These are phyloP conservation scores for Pocillopora damicornis DNA, from an alignment of 64 coral and sea anemone genomes.

Conservation along the genomic window DNA sequence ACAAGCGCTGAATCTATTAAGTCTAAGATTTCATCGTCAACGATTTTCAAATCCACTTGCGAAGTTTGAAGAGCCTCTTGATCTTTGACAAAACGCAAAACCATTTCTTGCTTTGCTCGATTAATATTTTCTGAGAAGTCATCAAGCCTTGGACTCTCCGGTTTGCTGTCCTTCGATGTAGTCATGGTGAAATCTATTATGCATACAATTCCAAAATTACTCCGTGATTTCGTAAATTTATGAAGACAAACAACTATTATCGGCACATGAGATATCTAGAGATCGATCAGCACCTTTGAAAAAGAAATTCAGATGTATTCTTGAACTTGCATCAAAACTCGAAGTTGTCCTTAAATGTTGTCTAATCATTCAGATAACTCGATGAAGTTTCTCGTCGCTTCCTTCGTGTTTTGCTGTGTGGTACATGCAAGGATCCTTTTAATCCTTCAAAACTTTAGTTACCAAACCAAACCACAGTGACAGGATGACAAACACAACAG, in stretches of 20 bases:
- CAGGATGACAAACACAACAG: neutral
- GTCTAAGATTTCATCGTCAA: slow-evolving; percentile 85
- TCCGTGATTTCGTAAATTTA: neutral
- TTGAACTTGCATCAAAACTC: neutral
- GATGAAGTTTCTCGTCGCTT: neutral
- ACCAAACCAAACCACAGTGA: neutral
- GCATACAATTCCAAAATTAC: neutral
- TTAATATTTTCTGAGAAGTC: slow-evolving; percentile 26
- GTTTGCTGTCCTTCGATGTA: neutral
- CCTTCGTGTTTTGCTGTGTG: neutral
- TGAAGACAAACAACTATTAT: neutral
- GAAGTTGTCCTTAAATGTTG: neutral
- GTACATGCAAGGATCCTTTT: neutral
- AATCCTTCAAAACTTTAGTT: too few species aligned
- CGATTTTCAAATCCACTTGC: slow-evolving; percentile 73
- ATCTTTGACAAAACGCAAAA: slow-evolving; percentile 89
- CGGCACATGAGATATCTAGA: neutral
- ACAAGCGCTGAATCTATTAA: slow-evolving; percentile 88
- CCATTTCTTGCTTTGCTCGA: slow-evolving; percentile 74
- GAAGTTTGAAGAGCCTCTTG: slow-evolving; percentile 94
- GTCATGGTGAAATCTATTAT: slow-evolving; percentile 6
- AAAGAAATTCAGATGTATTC: neutral
- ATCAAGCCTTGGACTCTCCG: neutral
- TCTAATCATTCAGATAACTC: neutral
- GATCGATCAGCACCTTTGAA: neutral